A percentile compares a stretch with the other conserved stretches of the same genome.
These are phyloP conservation scores for Netelia inedita DNA, from an alignment of 2,888 invertebrate species.

Conservation along the genomic window DNA sequence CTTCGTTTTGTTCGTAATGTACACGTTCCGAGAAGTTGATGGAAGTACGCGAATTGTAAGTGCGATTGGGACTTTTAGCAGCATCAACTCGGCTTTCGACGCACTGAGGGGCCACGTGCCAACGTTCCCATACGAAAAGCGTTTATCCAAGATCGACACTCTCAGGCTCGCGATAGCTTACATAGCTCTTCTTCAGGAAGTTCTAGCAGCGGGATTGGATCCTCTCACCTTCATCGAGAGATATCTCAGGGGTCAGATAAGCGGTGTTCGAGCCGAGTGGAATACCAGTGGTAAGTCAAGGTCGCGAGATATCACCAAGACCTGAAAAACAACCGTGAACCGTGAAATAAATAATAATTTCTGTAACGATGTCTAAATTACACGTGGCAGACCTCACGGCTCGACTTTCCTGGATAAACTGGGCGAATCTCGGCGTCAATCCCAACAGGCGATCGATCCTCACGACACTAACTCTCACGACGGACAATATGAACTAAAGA, in stretches of 20 bases:
- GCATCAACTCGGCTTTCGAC: conserved; percentile 99
- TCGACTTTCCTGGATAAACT: conserved; percentile 98
- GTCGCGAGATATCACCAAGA: neutral
- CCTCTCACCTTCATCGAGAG: conserved; percentile 97
- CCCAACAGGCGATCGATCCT: conserved; percentile 94
- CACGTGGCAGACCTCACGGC: conserved; percentile 95
- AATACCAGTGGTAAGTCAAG: conserved; percentile 94
- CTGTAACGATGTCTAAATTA: conserved; percentile 49
- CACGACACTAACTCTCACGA: conserved; percentile 92
- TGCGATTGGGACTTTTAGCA: conserved; percentile 90
- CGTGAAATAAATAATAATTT: conserved; percentile 57
- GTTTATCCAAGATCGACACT: conserved; percentile 99
- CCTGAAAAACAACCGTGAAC: conserved; percentile 17
- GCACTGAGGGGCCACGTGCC: conserved; percentile 99
- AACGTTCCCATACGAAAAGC: conserved; percentile 99
- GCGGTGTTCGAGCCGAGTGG: conserved; percentile 96
- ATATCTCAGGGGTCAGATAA: conserved; percentile 95
- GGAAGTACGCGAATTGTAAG: conserved; percentile 76
- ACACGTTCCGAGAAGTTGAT: conserved; percentile 10
- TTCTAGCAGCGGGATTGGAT: conserved; percentile 93
- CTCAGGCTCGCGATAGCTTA: conserved; percentile 98
- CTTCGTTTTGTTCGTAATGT: conserved; percentile 19
- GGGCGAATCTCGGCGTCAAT: conserved; percentile 98
- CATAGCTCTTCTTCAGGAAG: conserved; percentile 96
- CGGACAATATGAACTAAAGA: conserved; percentile 86